Evolutionary conservation across 2,797 vertebrate species (phyloP), one percentile per base, ranked within the genome.

Genomic region (Heterohyrax brucei): DNA sequence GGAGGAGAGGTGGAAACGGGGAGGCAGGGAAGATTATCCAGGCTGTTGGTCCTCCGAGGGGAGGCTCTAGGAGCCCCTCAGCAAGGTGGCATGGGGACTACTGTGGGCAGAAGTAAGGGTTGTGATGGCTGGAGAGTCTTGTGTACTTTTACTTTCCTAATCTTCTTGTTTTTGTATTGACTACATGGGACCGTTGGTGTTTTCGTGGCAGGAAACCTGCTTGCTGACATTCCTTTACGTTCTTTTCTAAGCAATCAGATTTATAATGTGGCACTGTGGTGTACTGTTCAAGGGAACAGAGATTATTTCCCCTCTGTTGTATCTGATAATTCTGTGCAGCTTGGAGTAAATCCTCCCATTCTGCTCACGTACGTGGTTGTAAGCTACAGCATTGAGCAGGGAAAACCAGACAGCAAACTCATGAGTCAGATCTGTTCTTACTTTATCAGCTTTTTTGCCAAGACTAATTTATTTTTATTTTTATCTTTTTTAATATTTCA

Each of bases 271-370:
- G 59, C 24, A 79, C 80, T 64, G 19, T 53, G 72, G 39, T 81
- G 28, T 83, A 53, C 79, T 87, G 14, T 95, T 48, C 22, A 77
- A 72, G 24, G 46, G 6, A 91, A 59, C 59, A 91, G 61, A 92
- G 39, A 79, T 91, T 78, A 56, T 94, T 53, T 85, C 61, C 21
- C 21, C 5, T 33, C 21, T 61, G 4, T 9, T 50, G 39, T 83
- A 86, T 96, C 59, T 91, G 81, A 59, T 93, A 83, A 79, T 87
- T 79, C 92, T 87, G n/a, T 83, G 53, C 14, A 46, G 59, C 93
- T 94, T 64, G 33, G 59, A 73, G 48, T 86, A 76, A 56, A 30
- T 90, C 28, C 19, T 93, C 61, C 2, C 28, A 28, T 80, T 91
- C 87, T 88, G 93, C 50, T 94, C 50, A 80, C 73, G 33, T 84